phyloP scores from a whole-genome alignment of 1,140 invertebrate species.

The Lordiphosa mommai region DNA sequence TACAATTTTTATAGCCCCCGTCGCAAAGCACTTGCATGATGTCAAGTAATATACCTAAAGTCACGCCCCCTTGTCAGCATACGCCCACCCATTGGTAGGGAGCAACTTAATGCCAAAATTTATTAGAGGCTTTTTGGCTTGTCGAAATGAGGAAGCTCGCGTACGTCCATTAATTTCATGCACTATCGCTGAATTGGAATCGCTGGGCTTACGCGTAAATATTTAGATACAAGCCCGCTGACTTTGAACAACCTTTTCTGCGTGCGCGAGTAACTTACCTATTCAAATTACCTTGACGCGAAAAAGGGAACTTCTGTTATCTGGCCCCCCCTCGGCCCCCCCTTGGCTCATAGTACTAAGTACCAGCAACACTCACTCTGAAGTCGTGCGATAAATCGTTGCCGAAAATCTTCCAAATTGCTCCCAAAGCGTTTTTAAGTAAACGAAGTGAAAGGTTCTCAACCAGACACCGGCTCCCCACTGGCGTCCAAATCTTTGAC shows the following conservation, averaged over 20 bases:
- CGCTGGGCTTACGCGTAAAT: conserved; percentile 12
- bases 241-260: conserved; percentile 56
- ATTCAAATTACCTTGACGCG: conserved; percentile 62
- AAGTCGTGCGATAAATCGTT: conserved; percentile 56
- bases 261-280: conserved; percentile 20
- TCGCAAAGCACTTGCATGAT: conserved; percentile 27
- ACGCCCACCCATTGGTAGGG: background rate
- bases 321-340: conserved; percentile 9
- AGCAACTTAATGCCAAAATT: conserved; percentile 52
- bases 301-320: conserved; percentile 5
- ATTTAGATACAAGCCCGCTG: conserved; percentile 19
- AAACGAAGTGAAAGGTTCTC: conserved; percentile 37
- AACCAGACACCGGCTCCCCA: conserved; percentile 30
- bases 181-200: conserved; percentile 68
- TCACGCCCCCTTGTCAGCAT: conserved; percentile 7
- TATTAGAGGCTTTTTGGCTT: conserved; percentile 26
- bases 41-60: conserved; percentile 20
- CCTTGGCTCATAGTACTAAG: conserved; percentile 29
- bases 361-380: conserved; percentile 64
- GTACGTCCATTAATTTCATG: conserved; percentile 57
- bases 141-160: conserved; percentile 23
- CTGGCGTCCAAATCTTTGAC: conserved; percentile 59
- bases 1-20: conserved; percentile 42
- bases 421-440: conserved; percentile 58
- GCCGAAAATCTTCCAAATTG: conserved; percentile 66